Evolutionary conservation across 2,113 vertebrate species (phyloP).

Genomic region (Brevimyrus niger): DNA sequence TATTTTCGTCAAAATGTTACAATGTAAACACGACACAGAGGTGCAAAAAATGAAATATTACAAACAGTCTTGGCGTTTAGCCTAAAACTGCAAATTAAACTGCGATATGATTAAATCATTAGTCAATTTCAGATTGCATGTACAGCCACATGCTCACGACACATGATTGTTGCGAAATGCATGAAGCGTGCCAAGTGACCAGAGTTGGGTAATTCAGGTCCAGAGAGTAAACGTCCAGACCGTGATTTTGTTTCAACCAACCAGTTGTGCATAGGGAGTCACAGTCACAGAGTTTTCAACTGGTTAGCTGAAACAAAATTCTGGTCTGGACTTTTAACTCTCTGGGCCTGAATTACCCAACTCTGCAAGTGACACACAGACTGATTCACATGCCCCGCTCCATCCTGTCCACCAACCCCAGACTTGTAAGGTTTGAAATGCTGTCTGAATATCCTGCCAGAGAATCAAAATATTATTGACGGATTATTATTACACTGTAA

Average conservation of each 20-base stretch:
- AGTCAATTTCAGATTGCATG: not conserved
- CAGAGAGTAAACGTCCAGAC: too few relatives aligned
- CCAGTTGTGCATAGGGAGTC: too few relatives aligned
- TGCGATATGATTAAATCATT: not conserved
- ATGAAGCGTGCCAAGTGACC: not conserved
- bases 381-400: not conserved
- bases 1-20: not conserved
- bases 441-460: not conserved
- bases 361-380: not conserved
- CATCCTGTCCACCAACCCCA: constrained; percentile 4
- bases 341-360: too few relatives aligned
- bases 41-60: not conserved
- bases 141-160: not conserved
- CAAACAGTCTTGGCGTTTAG: not conserved
- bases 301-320: too few relatives aligned
- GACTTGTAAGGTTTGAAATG: constrained; percentile 2
- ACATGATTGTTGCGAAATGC: not conserved
- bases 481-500: constrained; percentile 3
- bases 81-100: not conserved
- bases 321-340: too few relatives aligned
- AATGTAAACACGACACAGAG: not conserved
- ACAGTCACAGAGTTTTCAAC: too few relatives aligned
- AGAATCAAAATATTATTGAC: not conserved
- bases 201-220: too few relatives aligned
- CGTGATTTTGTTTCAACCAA: too few relatives aligned